A percentile compares a stretch with the other conserved stretches of the same genome.
Conservation (phyloP, 2,888 invertebrate species). For the Aspidapion aeneum region DNA sequence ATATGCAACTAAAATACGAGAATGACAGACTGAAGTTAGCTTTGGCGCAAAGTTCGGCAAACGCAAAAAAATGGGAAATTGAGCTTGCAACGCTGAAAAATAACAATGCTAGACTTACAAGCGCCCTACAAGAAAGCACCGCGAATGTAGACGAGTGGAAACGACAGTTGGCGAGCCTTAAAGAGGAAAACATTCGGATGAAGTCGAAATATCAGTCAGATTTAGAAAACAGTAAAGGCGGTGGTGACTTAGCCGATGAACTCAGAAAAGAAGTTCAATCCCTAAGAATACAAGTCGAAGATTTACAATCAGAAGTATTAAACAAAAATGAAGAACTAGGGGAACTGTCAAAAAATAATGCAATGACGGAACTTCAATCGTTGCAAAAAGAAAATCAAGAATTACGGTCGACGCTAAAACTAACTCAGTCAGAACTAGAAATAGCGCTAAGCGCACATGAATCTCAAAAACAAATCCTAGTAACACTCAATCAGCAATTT, state of each 20-base stretch:
- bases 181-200: conserved; percentile 85
- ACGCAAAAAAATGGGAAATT: conserved; percentile 98
- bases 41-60: conserved; percentile 93
- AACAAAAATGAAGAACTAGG: conserved; percentile 81
- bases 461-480: too few species aligned
- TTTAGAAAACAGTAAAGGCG: conserved; percentile 64
- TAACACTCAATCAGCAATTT: too few species aligned
- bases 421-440: too few species aligned
- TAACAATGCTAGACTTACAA: conserved; percentile 92
- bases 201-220: conserved; percentile 69
- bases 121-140: conserved; percentile 92
- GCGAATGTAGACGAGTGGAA: conserved; percentile 99
- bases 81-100: conserved; percentile 94
- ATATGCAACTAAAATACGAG: conserved; percentile 94
- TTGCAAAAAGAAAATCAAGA: too few species aligned
- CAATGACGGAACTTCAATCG: conserved; percentile 39
- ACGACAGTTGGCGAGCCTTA: conserved; percentile 87
- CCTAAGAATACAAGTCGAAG: conserved; percentile 76
- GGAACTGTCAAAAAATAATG: conserved; percentile 50
- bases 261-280: conserved; percentile 69
- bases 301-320: conserved; percentile 76
- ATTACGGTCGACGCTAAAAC: too few species aligned
- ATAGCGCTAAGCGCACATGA: too few species aligned
- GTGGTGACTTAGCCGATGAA: conserved; percentile 72
- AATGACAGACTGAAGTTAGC: conserved; percentile 95